A percentile compares a stretch with the other conserved stretches of the same genome.
Evolutionary conservation across 2,113 vertebrate genomes (phyloP).

Genomic region (Anolis carolinensis): DNA sequence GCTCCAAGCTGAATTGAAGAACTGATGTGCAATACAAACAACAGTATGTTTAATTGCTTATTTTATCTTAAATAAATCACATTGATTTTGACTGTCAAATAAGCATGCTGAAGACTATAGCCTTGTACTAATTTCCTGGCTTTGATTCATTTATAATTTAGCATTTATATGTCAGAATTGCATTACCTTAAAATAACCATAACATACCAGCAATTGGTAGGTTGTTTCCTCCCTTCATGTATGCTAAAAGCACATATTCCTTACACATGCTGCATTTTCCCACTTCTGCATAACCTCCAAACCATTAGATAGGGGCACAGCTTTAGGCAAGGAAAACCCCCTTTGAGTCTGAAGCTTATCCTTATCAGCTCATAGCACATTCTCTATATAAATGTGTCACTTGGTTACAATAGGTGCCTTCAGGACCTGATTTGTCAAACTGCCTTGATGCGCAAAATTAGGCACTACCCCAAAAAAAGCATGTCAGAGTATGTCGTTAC

Average conservation of each 20-base stretch:
- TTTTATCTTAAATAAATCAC: not conserved
- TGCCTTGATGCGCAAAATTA: slow-evolving; percentile 35
- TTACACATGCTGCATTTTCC: not conserved
- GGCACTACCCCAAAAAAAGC: slow-evolving; percentile 12
- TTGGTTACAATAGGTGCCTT: not conserved
- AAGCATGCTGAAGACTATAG: not conserved
- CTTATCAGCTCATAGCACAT: slow-evolving; percentile 34
- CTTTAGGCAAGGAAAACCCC: slow-evolving; percentile 27
- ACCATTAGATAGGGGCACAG: not conserved
- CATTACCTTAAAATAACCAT: not conserved
- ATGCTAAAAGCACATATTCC: not conserved
- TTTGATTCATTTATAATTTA: not conserved
- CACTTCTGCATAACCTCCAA: not conserved
- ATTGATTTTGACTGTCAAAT: not conserved
- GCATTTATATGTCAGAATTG: not conserved
- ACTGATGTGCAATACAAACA: too few species aligned
- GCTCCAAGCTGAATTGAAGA: too few species aligned
- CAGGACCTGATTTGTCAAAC: slow-evolving; percentile 35
- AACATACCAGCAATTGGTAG: not conserved
- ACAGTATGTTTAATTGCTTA: too few species aligned
- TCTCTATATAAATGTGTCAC: slow-evolving; percentile 10
- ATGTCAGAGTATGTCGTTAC: not conserved
- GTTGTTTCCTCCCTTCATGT: not conserved
- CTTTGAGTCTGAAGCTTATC: slow-evolving; percentile 15
- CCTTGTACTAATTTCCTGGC: not conserved